Evolutionary conservation across 2,888 invertebrate genomes (phyloP), one percentile per base, ranked within the genome.

Genomic region (Synergus laeviventris): DNA sequence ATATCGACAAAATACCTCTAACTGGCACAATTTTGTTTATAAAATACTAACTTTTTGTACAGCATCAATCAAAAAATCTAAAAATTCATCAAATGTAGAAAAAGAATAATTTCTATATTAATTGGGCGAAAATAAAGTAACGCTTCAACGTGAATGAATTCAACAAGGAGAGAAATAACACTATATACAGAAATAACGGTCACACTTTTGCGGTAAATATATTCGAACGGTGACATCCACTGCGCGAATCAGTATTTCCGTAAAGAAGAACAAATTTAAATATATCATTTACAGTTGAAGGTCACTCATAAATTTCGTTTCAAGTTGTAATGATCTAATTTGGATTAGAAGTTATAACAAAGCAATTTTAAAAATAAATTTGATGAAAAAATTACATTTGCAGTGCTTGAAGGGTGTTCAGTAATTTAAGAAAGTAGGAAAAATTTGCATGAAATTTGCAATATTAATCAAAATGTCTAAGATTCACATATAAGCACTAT

Each of bases 131-230:
- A 31, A 31, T 31, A 31, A 5, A 31, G 4, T 31, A 31, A 31
- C 31, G 0, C 31, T 31, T 49, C 2, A n/a, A n/a, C 14, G 9
- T 49, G 9, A 49, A 49, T 49, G 49, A 49, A 49, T 49, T 49
- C 49, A 49, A n/a, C 7, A 49, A n/a, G 9, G 49, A 49, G 49
- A n/a, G 9, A 49, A 45, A 14, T 45, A 45, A 45, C 16, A n/a
- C 45, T 49, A 8, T 16, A 45, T 49, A 49, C 49, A 8, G 49
- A 2, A 49, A 70, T 70, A 70, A 70, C 70, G 70, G 70, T 45
- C 45, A 49, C 31, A 16, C 5, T 66, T 70, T 70, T 70, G 45
- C 49, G 49, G 70, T 70, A 70, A 70, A 70, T 38, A 11, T 18
- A 62, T 31, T 70, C 18, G 70, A 70, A 70, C 49, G 70, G 31